A percentile compares a stretch with the other conserved stretches of the same genome.
Evolutionary conservation across 2,888 invertebrate species (phyloP).

Genomic region (Oegoconia quadripuncta): DNA sequence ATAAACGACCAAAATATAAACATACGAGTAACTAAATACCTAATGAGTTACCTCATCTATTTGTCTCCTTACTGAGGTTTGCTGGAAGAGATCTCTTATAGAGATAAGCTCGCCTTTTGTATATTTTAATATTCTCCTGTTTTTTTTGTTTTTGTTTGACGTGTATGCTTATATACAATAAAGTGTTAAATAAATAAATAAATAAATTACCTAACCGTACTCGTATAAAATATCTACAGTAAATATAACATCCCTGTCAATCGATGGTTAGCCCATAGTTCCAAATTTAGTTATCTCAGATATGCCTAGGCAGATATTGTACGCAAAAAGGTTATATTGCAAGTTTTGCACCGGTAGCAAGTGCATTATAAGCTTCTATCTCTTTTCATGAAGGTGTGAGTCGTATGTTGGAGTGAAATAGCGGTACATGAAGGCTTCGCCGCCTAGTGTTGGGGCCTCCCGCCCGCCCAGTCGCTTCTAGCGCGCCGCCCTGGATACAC

Average conservation of each 20-base stretch:
- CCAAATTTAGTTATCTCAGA: slow-evolving; percentile 27
- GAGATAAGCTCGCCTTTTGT: too few relatives aligned
- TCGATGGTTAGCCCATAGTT: slow-evolving; percentile 24
- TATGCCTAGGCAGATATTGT: slow-evolving; percentile 20
- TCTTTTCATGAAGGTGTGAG: slow-evolving; percentile 30
- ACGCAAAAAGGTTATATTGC: slow-evolving; percentile 35
- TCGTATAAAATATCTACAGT: not conserved
- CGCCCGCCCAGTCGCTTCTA: slow-evolving; percentile 71
- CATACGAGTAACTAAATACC: too few relatives aligned
- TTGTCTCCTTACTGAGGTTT: too few relatives aligned
- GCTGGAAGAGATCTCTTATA: too few relatives aligned
- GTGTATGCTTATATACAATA: too few relatives aligned
- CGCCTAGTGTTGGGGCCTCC: slow-evolving; percentile 53
- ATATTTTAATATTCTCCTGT: too few relatives aligned
- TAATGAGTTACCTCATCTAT: too few relatives aligned
- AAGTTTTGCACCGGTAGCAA: slow-evolving; percentile 41
- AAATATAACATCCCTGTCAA: slow-evolving; percentile 17
- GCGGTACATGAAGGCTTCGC: slow-evolving; percentile 52
- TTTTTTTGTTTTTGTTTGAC: too few relatives aligned
- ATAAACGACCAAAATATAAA: too few relatives aligned
- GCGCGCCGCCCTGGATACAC: slow-evolving; percentile 53
- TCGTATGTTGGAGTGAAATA: slow-evolving; percentile 46
- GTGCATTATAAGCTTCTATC: slow-evolving; percentile 51
- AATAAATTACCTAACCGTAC: not conserved
- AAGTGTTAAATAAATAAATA: too few relatives aligned